Conservation (phyloP, 2,113 vertebrate genomes). For the Chamaetylas fuelleborni region DNA sequence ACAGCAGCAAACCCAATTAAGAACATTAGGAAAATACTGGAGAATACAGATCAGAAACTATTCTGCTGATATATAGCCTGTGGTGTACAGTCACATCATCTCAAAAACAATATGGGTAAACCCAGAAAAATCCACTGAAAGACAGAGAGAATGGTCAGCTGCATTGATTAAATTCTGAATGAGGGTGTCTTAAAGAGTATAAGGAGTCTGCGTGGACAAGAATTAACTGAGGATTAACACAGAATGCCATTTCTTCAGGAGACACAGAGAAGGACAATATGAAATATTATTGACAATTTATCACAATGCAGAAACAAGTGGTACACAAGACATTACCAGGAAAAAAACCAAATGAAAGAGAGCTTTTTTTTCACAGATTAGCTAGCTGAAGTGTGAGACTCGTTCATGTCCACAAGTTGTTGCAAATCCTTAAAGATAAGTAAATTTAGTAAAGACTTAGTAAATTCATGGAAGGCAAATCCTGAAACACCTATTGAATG, state of each 20-base stretch:
- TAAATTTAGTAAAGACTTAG: not conserved
- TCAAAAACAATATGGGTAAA: not conserved
- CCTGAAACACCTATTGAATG: not conserved
- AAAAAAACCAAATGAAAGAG: not conserved
- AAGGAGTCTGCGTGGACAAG: not conserved
- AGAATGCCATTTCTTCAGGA: not conserved
- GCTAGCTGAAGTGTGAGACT: not conserved
- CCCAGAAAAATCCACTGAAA: not conserved
- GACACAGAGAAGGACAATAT: not conserved
- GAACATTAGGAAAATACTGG: not conserved
- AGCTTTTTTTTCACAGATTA: not conserved
- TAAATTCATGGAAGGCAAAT: not conserved
- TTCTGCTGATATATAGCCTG: not conserved
- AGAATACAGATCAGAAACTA: not conserved
- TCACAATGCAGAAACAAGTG: not conserved
- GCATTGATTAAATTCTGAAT: not conserved
- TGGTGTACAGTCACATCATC: not conserved
- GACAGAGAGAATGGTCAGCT: not conserved
- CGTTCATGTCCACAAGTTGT: not conserved
- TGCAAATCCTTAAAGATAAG: not conserved
- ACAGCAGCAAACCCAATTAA: not conserved
- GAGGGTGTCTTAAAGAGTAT: not conserved
- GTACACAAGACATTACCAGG: rapidly evolving
- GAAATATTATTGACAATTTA: not conserved
- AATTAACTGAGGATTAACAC: not conserved